Evolutionary conservation across 2,797 vertebrate genomes (phyloP), one percentile per base, ranked within the genome.

Genomic region (Pachyuromys duprasi): DNA sequence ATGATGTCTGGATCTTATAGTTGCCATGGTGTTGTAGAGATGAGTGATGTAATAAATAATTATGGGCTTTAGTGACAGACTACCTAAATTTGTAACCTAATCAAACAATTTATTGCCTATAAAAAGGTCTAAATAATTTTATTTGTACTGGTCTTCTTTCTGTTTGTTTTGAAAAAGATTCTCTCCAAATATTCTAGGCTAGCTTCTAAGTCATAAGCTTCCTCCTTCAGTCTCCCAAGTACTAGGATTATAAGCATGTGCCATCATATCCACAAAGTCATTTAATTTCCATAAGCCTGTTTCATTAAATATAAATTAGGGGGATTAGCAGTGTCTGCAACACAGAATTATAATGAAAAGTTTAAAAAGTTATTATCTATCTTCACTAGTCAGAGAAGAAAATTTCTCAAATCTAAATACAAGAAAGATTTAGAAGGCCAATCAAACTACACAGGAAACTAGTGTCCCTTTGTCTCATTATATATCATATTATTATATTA

Each of bases 211-310:
- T 80, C 42, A 63, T 45, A 63, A 89, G 18, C 31, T 22, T 65
- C 33, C 45, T 80, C 39, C 3, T 9, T 70, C 26, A 69, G 9
- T 33, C 24, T 57, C 60, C 26, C 13, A 70, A 60, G 65, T 81
- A n/a, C 12, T 33, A 70, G 63, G 63, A 81, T 81, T 78, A 67
- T 31, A 90, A 36, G 24, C 8, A 11, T 70, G 26, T 70, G 4
- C 5, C 63, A 90, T 57, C 26, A 81, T 8, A 81, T 69, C 49
- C 24, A 39, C 17, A 15, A 93, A 93, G 65, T 87, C 80, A 55
- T 92, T 86, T 83, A 83, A 83, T 86, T 89, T 90, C n/a, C 91
- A 33, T 87, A 94, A 90, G 28, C 24, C 17, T 91, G 15, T 96
- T 90, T 94, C 20, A 84, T 88, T 39, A 75, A 76, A 9, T 96